A percentile compares a stretch with the other conserved stretches of the same genome.
Conservation (phyloP, 2,888 invertebrate species). For the Yponomeuta cagnagella region DNA sequence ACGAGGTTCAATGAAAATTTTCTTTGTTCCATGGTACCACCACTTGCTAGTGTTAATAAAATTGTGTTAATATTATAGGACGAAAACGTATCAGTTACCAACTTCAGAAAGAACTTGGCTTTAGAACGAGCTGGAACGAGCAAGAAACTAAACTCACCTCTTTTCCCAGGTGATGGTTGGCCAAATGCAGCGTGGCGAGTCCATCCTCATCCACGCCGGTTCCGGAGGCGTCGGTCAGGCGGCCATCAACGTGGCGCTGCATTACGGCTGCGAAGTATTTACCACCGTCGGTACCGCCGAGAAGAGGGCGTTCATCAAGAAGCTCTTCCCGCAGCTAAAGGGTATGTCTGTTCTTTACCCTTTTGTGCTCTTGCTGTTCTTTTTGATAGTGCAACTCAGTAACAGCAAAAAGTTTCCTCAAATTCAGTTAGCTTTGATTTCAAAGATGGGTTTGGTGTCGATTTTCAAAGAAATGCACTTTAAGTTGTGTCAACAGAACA, state of each 20-base stretch:
- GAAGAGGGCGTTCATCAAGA: slow-evolving; percentile 91
- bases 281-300: slow-evolving; percentile 95
- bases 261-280: slow-evolving; percentile 91
- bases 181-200: slow-evolving; percentile 86
- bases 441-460: no score
- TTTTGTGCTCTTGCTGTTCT: no score
- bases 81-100: no score
- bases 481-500: no score
- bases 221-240: slow-evolving; percentile 98
- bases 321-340: slow-evolving; percentile 86
- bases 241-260: slow-evolving; percentile 94
- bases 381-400: no score
- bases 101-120: no score
- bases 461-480: no score
- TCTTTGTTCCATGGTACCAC: no score
- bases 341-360: slow-evolving; percentile 40
- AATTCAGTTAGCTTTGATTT: no score
- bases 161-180: slow-evolving; percentile 75
- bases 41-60: no score
- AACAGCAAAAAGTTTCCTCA: no score
- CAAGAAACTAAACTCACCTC: neutral
- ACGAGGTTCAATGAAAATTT: no score
- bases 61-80: neutral
- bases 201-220: slow-evolving; percentile 94
- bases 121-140: neutral